Evolutionary conservation across 2,113 vertebrate species (phyloP).

Genomic region (rat (Rattus norvegicus)): DNA sequence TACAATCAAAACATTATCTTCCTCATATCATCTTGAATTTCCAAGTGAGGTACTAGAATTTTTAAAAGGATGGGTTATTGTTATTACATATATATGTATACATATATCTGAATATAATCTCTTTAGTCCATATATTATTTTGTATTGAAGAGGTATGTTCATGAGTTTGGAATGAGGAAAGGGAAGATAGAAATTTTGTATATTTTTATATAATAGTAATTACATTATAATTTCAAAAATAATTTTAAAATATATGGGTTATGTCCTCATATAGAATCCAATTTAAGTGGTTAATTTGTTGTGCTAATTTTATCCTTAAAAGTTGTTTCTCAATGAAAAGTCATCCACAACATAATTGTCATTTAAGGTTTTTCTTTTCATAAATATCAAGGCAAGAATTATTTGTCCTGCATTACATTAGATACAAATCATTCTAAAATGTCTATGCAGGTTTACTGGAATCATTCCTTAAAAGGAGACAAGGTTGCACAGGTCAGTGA

Average conservation of each 20-base stretch:
- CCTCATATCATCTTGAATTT: neutral
- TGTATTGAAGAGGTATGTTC: neutral
- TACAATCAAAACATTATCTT: neutral
- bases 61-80: neutral
- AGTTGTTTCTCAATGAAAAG: neutral
- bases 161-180: neutral
- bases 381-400: neutral
- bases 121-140: neutral
- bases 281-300: neutral
- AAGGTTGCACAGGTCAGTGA: neutral
- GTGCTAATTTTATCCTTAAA: neutral
- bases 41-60: neutral
- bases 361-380: neutral
- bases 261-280: neutral
- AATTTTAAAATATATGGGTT: neutral
- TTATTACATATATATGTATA: neutral
- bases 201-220: neutral
- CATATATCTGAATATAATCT: neutral
- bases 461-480: neutral
- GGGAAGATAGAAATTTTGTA: neutral
- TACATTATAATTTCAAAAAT: neutral
- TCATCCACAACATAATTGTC: neutral
- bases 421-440: neutral
- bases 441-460: neutral
- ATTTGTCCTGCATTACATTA: neutral